A percentile compares a stretch with the other conserved stretches of the same genome.
phyloP scores from a whole-genome alignment of 2,888 invertebrate genomes.

The Cephonodes hylas region DNA sequence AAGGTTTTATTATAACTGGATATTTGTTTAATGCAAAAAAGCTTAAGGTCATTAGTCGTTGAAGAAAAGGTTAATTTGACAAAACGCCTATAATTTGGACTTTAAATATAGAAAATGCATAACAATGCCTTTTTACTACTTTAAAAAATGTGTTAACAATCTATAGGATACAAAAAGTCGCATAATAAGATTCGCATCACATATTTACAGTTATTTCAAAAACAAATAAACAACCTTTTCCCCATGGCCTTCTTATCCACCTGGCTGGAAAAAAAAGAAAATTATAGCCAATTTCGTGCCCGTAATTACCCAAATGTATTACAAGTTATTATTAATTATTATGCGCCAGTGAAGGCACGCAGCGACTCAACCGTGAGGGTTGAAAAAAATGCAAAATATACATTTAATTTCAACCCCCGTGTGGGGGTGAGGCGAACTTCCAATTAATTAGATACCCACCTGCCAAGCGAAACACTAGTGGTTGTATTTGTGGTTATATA shows the following conservation, averaged over 20 bases:
- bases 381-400: conserved; percentile 72
- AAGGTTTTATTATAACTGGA: too few relatives aligned
- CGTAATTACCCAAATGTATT: conserved; percentile 31
- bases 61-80: too few relatives aligned
- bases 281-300: conserved; percentile 17
- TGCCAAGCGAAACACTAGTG: conserved; percentile 56
- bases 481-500: conserved; percentile 47
- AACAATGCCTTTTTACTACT: too few relatives aligned
- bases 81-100: too few relatives aligned
- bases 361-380: conserved; percentile 43
- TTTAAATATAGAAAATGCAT: too few relatives aligned
- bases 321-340: conserved; percentile 62
- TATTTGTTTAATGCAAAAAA: too few relatives aligned
- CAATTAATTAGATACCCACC: conserved; percentile 75
- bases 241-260: background rate
- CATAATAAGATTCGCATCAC: background rate
- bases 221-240: background rate
- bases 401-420: conserved; percentile 67
- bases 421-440: conserved; percentile 51
- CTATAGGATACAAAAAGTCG: background rate
- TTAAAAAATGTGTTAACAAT: background rate
- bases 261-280: background rate
- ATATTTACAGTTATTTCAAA: background rate
- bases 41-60: too few relatives aligned
- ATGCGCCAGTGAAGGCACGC: conserved; percentile 53